Percentiles rank a stretch among this genome's conserved stretches.
Conservation (phyloP, 2,113 vertebrate genomes). For the Pan troglodytes region NHGRI_mPanTro3-v2.1_pri NC_072415.2:74199501-74200000, state of each 20-base stretch:
- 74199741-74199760: background rate
- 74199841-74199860: background rate
- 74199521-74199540: background rate
- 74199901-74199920: background rate
- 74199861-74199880: background rate
- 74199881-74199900: background rate
- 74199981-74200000: conserved; percentile 2
- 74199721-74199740: background rate
- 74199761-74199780: background rate
- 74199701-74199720: background rate
- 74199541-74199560: background rate
- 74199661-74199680: background rate
- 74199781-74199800: background rate
- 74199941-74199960: conserved; percentile 6
- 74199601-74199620: background rate
- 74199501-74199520: background rate
- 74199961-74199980: conserved; percentile 41
- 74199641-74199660: background rate
- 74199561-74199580: background rate
- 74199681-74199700: background rate
- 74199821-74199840: background rate
- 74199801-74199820: background rate
- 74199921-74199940: background rate
- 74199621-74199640: background rate
- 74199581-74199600: background rate